A percentile compares a stretch with the other conserved stretches of the same genome.
These are phyloP conservation scores for Phalanger gymnotis DNA, from an alignment of 2,797 vertebrate genomes.

Conservation along the genomic window DNA sequence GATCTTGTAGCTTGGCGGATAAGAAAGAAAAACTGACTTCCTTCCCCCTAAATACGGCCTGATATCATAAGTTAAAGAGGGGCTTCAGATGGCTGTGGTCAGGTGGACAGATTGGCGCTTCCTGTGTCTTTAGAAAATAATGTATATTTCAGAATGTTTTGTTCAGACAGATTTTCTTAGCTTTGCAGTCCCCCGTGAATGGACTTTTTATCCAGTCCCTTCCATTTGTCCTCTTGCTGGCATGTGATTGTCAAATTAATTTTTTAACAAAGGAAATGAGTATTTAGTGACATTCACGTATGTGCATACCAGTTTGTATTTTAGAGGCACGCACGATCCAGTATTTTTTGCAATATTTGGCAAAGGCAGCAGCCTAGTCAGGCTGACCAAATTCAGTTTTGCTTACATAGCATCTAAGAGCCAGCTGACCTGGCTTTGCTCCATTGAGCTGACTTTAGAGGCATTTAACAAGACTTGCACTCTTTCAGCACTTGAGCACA, in stretches of 20 bases:
- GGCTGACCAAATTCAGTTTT: slow-evolving; percentile 37
- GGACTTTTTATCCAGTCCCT: not conserved
- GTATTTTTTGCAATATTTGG: slow-evolving; percentile 4
- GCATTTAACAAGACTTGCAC: not conserved
- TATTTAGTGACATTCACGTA: not conserved
- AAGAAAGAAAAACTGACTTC: slow-evolving; percentile 51
- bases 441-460: not conserved
- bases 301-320: slow-evolving; percentile 23
- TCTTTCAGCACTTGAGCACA: not conserved
- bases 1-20: slow-evolving; percentile 68
- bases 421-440: not conserved
- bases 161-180: not conserved
- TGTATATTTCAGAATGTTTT: not conserved
- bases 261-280: slow-evolving; percentile 11
- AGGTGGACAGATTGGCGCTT: not conserved
- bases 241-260: slow-evolving; percentile 35
- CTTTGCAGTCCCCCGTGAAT: not conserved
- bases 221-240: not conserved
- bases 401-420: not conserved
- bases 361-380: slow-evolving; percentile 12
- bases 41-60: not conserved
- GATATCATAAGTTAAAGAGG: slow-evolving; percentile 6
- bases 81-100: not conserved
- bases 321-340: not conserved
- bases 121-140: slow-evolving; percentile 25